Percentiles rank a stretch among this genome's conserved stretches.
Evolutionary conservation across 2,113 vertebrate species (phyloP).

Genomic region (Trochalopteron elliotii): DNA sequence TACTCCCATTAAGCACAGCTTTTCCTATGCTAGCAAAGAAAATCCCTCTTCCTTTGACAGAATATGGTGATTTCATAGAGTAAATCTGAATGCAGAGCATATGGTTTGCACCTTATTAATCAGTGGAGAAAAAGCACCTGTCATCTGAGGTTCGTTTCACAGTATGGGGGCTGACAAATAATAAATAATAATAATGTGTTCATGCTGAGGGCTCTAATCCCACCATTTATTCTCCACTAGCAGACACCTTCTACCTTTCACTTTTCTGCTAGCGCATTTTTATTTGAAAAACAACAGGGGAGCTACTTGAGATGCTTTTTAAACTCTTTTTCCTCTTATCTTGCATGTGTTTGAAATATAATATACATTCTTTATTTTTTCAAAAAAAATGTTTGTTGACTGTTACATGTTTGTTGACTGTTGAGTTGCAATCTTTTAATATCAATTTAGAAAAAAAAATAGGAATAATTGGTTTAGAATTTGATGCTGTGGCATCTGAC

Average conservation of each 20-base stretch:
- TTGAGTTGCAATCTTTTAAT: neutral
- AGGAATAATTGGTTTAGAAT: neutral
- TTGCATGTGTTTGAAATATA: neutral
- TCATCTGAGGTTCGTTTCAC: slow-evolving; percentile 28
- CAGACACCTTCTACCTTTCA: slow-evolving; percentile 3
- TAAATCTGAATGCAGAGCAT: neutral
- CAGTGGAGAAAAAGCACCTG: slow-evolving; percentile 41
- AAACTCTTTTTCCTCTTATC: neutral
- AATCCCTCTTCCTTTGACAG: slow-evolving; percentile 11
- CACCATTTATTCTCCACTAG: neutral
- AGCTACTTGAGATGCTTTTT: neutral
- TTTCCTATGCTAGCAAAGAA: neutral
- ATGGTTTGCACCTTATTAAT: slow-evolving; percentile 39
- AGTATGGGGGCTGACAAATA: slow-evolving; percentile 17
- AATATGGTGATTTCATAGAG: neutral
- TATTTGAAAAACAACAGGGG: neutral
- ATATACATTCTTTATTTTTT: neutral
- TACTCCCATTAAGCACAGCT: neutral
- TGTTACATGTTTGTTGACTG: neutral
- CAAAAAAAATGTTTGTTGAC: neutral
- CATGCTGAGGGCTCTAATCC: slow-evolving; percentile 52
- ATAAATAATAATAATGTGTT: slow-evolving; percentile 61
- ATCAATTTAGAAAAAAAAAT: neutral
- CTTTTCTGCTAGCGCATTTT: neutral
- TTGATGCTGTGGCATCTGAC: neutral